Percentiles rank a stretch among this genome's conserved stretches.
phyloP scores from a whole-genome alignment of 92 coral and sea anemone species.

The Porites cylindrica region DNA sequence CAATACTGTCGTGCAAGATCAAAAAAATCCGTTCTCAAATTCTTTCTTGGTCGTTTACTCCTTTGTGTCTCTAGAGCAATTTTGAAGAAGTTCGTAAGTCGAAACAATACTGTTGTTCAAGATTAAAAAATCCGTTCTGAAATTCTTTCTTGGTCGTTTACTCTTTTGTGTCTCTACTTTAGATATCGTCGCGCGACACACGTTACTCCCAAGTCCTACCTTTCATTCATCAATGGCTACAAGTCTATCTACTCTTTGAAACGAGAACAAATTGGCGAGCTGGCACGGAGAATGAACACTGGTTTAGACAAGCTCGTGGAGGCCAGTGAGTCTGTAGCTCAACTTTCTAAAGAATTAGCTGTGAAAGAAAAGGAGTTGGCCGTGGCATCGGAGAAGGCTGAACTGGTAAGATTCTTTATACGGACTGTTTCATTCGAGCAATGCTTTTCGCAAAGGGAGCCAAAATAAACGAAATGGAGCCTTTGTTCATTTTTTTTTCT shows the following conservation, averaged over 20 bases:
- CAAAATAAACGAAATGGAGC: neutral
- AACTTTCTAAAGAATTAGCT: conserved; percentile 91
- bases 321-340: conserved; percentile 97
- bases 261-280: conserved; percentile 86
- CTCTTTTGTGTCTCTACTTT: neutral
- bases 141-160: neutral
- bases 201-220: conserved; percentile 97
- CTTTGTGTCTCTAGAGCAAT: too few relatives aligned
- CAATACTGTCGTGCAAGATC: neutral
- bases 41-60: too few relatives aligned
- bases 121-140: too few relatives aligned
- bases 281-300: conserved; percentile 94
- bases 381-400: conserved; percentile 95
- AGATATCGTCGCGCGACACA: conserved; percentile 99
- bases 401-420: conserved; percentile 60
- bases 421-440: too few relatives aligned
- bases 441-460: neutral
- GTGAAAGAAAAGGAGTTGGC: conserved; percentile 98
- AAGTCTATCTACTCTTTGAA: conserved; percentile 88
- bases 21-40: neutral
- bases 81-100: too few relatives aligned
- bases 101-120: too few relatives aligned
- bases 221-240: conserved; percentile 96
- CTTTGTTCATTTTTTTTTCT: neutral
- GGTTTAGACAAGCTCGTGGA: conserved; percentile 98